Evolutionary conservation across 2,797 vertebrate genomes (phyloP).

Genomic region (Nyctibius grandis): DNA sequence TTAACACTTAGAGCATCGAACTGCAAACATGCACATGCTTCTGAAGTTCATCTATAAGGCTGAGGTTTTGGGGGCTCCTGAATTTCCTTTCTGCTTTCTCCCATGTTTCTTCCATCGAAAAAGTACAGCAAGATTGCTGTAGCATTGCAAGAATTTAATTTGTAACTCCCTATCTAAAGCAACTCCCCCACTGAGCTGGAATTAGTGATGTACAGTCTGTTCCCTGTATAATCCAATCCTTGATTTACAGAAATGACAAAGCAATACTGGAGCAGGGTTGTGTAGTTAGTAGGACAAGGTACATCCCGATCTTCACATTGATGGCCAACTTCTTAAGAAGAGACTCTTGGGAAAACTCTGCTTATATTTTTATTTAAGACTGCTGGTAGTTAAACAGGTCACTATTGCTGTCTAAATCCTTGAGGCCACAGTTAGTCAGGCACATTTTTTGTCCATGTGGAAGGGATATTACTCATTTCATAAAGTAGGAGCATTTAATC

Average conservation of each 20-base stretch:
- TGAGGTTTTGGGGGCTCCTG: background rate
- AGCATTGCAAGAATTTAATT: background rate
- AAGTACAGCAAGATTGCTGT: background rate
- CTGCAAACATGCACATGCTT: accelerated
- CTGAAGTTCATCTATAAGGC: background rate
- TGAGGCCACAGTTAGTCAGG: background rate
- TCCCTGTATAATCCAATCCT: background rate
- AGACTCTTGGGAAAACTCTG: background rate
- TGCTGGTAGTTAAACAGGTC: background rate
- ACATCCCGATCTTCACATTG: background rate
- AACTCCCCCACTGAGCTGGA: background rate
- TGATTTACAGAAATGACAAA: background rate
- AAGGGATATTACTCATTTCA: constrained; percentile 19
- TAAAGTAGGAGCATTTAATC: background rate
- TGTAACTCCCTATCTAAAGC: background rate
- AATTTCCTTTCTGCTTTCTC: background rate
- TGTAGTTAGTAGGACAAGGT: background rate
- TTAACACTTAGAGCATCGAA: background rate
- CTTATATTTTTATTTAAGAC: background rate
- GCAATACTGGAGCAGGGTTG: background rate
- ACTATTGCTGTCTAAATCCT: background rate
- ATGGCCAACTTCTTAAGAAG: background rate
- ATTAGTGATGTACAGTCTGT: background rate
- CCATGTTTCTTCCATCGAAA: background rate
- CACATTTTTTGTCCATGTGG: background rate